phyloP scores from a whole-genome alignment of 2,888 invertebrate genomes.

The Tethea ocularis region DNA sequence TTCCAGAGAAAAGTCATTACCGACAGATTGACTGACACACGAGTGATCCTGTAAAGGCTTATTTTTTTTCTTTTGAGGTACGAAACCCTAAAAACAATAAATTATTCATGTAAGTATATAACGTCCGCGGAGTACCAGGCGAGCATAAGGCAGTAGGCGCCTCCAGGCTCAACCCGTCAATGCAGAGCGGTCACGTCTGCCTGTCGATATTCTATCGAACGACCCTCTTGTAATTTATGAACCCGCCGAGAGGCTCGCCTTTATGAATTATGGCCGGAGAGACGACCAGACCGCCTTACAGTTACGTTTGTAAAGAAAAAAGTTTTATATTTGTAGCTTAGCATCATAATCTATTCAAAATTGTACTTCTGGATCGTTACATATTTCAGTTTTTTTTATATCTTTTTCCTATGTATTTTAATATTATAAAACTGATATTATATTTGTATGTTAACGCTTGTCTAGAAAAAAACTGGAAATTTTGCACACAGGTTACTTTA shows the following conservation, averaged over 20 bases:
- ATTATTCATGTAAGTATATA: not conserved
- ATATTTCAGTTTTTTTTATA: not conserved
- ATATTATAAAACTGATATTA: no score
- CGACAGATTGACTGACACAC: no score
- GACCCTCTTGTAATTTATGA: conserved; percentile 51
- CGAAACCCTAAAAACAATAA: no score
- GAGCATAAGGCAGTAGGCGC: not conserved
- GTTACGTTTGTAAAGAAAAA: conserved; percentile 27
- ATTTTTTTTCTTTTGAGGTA: no score
- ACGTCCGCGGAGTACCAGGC: not conserved
- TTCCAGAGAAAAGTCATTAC: no score
- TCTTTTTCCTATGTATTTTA: no score
- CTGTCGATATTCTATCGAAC: conserved; percentile 57
- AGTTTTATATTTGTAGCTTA: not conserved
- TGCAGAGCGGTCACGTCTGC: conserved; percentile 46
- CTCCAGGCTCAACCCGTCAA: conserved; percentile 10
- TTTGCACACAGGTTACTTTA: no score
- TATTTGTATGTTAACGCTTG: no score
- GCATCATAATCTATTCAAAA: not conserved
- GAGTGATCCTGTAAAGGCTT: no score
- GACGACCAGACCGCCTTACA: conserved; percentile 20
- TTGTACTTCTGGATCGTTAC: not conserved
- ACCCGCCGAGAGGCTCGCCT: conserved; percentile 33
- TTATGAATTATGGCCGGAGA: conserved; percentile 49
- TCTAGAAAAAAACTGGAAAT: no score